Evolutionary conservation across 2,797 vertebrate species (phyloP), one percentile per base, ranked within the genome.

Genomic region (Bradypodion pumilum): DNA sequence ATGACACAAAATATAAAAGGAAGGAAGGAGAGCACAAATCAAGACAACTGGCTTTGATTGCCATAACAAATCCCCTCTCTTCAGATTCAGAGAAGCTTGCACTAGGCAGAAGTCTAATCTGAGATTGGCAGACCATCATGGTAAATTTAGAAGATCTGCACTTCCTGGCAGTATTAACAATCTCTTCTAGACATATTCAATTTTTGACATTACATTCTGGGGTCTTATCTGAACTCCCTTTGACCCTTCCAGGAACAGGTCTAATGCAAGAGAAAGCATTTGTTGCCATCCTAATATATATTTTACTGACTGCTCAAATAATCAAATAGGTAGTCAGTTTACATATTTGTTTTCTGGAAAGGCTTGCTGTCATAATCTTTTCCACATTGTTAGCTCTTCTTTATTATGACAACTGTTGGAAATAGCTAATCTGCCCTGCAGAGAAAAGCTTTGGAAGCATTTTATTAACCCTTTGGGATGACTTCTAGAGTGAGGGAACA

Each of bases 241-340:
- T 56, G 52, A 12, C 12, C 60, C n/a, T 35, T 79, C 27, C 65
- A 82, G 76, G 81, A 89, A 87, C 85, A 63, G 74, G 75, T 85
- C 40, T 83, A 86, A 52, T 81, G 4, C 3, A 84, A 21, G n/a
- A 52, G 82, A 87, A 52, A 56, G 80, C 62, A 85, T 44, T 60
- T 32, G 44, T n/a, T 68, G 32, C 32, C 84, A 68, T 79, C 4
- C 62, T 8, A 69, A 81, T 83, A 63, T 16, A 37, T 7, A 12
- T 46, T 68, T 75, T 89, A 35, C 52, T 86, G 12, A 80, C 86
- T 74, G 77, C 84, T 63, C 65, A 89, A 87, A 90, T 87, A 88
- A 79, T 70, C 60, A 91, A 91, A 75, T 84, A 81, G 88, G n/a
- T 15, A 42, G 84, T 85, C 16, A 23, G 42, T 52, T 59, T 77